phyloP scores from a whole-genome alignment of 2,888 invertebrate species.

The Cantharis rustica region DNA sequence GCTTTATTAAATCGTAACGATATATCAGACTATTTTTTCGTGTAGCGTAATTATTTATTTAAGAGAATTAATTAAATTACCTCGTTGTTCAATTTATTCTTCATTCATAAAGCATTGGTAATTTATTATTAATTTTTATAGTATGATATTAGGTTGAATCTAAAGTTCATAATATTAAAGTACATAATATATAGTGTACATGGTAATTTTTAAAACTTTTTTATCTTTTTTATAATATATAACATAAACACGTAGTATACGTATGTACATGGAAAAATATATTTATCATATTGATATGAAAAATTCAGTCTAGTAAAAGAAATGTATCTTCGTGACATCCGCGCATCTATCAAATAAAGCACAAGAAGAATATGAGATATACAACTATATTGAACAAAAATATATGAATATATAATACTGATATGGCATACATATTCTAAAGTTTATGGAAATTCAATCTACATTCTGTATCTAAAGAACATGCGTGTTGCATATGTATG shows the following conservation, averaged over 20 bases:
- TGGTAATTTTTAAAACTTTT: too few relatives aligned
- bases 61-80: neutral
- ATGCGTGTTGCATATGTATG: conserved; percentile 44
- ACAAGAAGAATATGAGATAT: conserved; percentile 27
- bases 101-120: neutral
- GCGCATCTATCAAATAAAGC: conserved; percentile 32
- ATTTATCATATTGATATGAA: conserved; percentile 31
- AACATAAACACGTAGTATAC: neutral
- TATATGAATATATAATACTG: conserved; percentile 32
- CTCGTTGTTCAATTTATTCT: neutral
- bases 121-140: neutral
- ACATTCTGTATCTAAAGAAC: conserved; percentile 39
- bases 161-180: too few relatives aligned
- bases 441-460: conserved; percentile 42
- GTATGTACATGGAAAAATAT: conserved; percentile 3
- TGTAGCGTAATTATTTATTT: neutral
- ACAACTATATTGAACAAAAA: conserved; percentile 28
- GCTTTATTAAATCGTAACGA: neutral
- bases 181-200: too few relatives aligned
- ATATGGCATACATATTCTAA: conserved; percentile 29
- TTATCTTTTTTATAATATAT: neutral
- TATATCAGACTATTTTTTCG: neutral
- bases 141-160: neutral
- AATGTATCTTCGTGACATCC: conserved; percentile 18
- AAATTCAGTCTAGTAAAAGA: conserved; percentile 18